Base-by-base conservation (phyloP, 92 coral and sea anemone species). In the Porites divaricata region DNA sequence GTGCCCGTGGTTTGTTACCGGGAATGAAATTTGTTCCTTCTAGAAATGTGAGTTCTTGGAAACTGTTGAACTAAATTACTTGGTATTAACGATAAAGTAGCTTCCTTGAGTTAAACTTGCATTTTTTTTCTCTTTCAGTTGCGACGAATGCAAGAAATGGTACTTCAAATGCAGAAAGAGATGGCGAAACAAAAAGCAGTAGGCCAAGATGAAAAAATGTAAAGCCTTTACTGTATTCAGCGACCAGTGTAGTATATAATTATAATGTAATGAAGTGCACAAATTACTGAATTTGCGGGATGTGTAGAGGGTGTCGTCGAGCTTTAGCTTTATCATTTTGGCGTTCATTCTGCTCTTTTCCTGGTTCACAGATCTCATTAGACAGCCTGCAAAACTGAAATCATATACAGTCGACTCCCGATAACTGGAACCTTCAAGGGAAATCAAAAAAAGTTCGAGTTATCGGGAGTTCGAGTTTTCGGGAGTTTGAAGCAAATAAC, bases 141-240 rank as follows among this genome's bases (percentile, higher is more conserved):
- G 75, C 87, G 91, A 63, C 90, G 96, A 70, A 96, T 96, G 98
- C 98, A 96, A 81, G 98, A 94, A 76, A 96, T 96, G 98, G 59
- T 96, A 65, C 96, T 95, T 10, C 87, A 92, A 78, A 96, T 96
- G 98, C 98, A 96, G 70, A 90, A 90, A 81, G 93, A 94, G 84
- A 94, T 96, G 91, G 88, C 74, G 28, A 84, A 63, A 56, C 88
- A 84, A 52, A 84, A 75, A 65, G 76, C 75, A 25, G 56, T 20
- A 49, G 68, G 4, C 35, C 23, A 10, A 1, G 76, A 72, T 1
- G 70, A 51, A 61, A 58, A 58, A 14, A 22, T 58, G 26, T 56
- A 17, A 72, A 45, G 21, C 8, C 76, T 15, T 21, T 0, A 21
- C 52, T 17, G 66, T 59, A 19, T 22, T 50, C 48, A 78, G 51